Conservation (phyloP, 30 jellyfish, hydroid and myxozoan genomes). For the Rhopilema esculentum region DNA sequence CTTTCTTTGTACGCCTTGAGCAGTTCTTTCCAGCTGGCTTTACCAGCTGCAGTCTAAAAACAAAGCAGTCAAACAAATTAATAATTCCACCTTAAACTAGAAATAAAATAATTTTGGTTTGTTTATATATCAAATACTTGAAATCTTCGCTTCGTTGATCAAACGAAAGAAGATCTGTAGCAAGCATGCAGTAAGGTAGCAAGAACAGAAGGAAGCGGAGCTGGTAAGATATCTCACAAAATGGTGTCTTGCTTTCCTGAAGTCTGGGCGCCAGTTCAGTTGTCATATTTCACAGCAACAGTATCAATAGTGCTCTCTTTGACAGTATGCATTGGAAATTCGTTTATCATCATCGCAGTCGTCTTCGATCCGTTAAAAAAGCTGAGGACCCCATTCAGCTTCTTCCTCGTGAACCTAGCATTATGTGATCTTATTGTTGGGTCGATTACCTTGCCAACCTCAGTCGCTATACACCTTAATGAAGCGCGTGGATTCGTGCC, state of each 20-base stretch:
- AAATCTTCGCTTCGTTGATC: no score
- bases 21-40: no score
- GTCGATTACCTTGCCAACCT: slow-evolving; percentile 65
- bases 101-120: no score
- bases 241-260: slow-evolving; percentile 49
- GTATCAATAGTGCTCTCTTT: slow-evolving; percentile 40
- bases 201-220: slow-evolving; percentile 1
- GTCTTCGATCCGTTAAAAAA: slow-evolving; percentile 73
- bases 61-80: no score
- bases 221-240: neutral
- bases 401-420: slow-evolving; percentile 79
- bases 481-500: slow-evolving; percentile 72
- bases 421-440: slow-evolving; percentile 84
- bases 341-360: slow-evolving; percentile 63
- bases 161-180: neutral
- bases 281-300: slow-evolving; percentile 81
- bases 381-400: slow-evolving; percentile 85
- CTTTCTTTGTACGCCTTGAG: no score
- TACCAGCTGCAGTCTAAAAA: no score
- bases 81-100: no score
- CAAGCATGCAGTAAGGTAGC: neutral
- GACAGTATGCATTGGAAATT: slow-evolving; percentile 68
- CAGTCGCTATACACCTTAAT: slow-evolving; percentile 65
- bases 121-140: no score
- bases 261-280: slow-evolving; percentile 84